These are phyloP conservation scores for Marronus borbonicus DNA, from an alignment of 2,888 invertebrate genomes.

Conservation along the genomic window DNA sequence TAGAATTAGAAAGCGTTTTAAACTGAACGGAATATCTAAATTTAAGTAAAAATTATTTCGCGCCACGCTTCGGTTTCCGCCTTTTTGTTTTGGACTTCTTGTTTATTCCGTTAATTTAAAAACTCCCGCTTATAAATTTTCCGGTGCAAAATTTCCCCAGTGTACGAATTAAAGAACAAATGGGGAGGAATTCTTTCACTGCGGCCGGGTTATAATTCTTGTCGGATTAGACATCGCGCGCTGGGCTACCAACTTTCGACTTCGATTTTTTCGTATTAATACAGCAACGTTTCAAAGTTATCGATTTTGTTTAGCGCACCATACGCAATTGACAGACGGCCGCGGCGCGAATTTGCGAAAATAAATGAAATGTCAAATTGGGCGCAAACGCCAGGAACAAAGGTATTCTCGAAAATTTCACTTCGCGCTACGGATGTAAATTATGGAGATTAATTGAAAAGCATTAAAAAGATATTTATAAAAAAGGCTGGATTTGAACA, in stretches of 20 bases:
- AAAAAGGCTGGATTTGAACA: too few species aligned
- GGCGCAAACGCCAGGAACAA: background rate
- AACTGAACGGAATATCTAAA: slow-evolving; percentile 2
- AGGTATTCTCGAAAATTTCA: background rate
- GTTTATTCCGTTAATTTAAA: slow-evolving; percentile 45
- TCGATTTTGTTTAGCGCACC: background rate
- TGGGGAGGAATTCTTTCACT: slow-evolving; percentile 28
- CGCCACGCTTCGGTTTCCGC: slow-evolving; percentile 1
- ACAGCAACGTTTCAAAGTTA: background rate
- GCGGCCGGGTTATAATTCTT: slow-evolving; percentile 18
- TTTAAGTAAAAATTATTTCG: slow-evolving; percentile 34
- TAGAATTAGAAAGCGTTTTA: slow-evolving; percentile 30
- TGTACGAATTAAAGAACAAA: slow-evolving; percentile 40
- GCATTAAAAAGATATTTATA: background rate
- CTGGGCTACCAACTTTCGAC: background rate
- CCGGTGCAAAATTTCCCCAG: slow-evolving; percentile 29
- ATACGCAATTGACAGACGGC: background rate
- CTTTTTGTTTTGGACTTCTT: slow-evolving; percentile 10
- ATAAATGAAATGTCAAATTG: slow-evolving; percentile 10
- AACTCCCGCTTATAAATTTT: slow-evolving; percentile 35
- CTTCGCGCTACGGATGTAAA: background rate
- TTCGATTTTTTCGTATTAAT: slow-evolving; percentile 7
- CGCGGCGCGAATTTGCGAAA: background rate
- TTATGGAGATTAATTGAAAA: background rate
- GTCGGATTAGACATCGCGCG: slow-evolving; percentile 12